Percentiles rank a stretch among this genome's conserved stretches.
These are phyloP conservation scores for Lacerta viridis DNA, from an alignment of 2,797 vertebrate genomes.

Conservation along the genomic window DNA sequence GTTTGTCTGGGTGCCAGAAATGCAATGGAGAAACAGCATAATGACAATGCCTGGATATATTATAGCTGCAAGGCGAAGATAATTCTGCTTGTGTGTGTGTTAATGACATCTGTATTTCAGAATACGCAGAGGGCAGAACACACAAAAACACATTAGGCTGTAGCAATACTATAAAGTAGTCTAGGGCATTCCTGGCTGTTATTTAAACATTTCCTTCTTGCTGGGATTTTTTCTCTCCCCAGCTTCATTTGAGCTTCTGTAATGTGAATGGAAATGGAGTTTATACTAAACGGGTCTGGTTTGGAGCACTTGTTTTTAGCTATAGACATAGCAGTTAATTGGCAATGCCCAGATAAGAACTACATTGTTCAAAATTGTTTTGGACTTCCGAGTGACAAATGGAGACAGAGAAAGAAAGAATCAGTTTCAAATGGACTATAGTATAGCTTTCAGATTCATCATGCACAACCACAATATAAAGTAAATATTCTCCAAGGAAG, in stretches of 20 bases:
- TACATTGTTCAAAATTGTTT: slow-evolving; percentile 19
- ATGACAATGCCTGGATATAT: slow-evolving; percentile 23
- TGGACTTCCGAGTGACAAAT: slow-evolving; percentile 21
- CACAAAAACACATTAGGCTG: slow-evolving; percentile 17
- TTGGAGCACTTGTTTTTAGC: slow-evolving; percentile 2
- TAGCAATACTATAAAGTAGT: background rate
- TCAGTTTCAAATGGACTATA: slow-evolving; percentile 12
- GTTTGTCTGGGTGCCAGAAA: slow-evolving; percentile 49
- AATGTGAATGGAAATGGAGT: slow-evolving; percentile 14
- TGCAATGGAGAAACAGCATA: slow-evolving; percentile 33
- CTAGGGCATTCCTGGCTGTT: background rate
- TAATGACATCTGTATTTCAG: slow-evolving; percentile 55
- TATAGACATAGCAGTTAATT: slow-evolving; percentile 1
- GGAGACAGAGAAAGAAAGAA: background rate
- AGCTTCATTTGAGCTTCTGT: background rate
- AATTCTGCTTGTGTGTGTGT: slow-evolving; percentile 39
- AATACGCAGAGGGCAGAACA: slow-evolving; percentile 34
- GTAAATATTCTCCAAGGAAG: background rate
- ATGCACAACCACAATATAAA: background rate
- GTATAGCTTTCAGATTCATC: slow-evolving; percentile 12
- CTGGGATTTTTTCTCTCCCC: background rate
- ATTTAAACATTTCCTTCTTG: slow-evolving; percentile 29
- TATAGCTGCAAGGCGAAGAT: slow-evolving; percentile 61
- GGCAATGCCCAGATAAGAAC: background rate
- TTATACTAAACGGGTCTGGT: slow-evolving; percentile 3